Evolutionary conservation across 2,888 invertebrate species (phyloP), one percentile per base, ranked within the genome.

Genomic region (Cephalotes varians): DNA sequence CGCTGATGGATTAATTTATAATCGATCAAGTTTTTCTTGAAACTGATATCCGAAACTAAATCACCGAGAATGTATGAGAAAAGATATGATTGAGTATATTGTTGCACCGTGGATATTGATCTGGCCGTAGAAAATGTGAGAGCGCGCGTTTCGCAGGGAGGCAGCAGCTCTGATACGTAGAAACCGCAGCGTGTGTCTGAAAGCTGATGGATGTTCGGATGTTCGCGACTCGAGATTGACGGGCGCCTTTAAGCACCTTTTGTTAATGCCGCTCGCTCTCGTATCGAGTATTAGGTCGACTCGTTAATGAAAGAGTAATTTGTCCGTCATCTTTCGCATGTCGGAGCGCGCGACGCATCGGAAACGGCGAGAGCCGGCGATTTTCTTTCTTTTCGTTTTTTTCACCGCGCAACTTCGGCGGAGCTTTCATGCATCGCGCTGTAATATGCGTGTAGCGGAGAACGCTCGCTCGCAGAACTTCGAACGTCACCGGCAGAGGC

Each of bases 401-500:
- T 44, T 7, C 64, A 18, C 44, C 25, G 64, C 40, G 44, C 40
- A 77, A 77, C 77, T 56, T 67, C 31, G 67, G n/a, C 67, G 31
- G 18, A 21, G 67, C 54, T 76, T 76, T 76, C 64, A 51, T 64
- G 37, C 64, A 34, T 12, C 34, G 5, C 37, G 49, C 64, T 28
- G 54, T 40, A 40, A 76, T 77, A 54, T 65, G 54, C 76, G 76
- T 77, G 65, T 54, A 40, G 40, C 40, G 73, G 37, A 28, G 58
- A 34, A 18, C 49, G 28, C 54, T 65, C 76, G 28, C 74, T 64
- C 64, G 54, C n/a, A n/a, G 54, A 77, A 67, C 40, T 37, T 67
- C 73, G 84, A 81, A 85, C 79, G 79, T 84, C 84, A 83, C 54
- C 54, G 44, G 62, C 60, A 62, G 58, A 85, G 37, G 34, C 82